phyloP scores from a whole-genome alignment of 2,888 invertebrate species.

The Polylopha cassiicola region DNA sequence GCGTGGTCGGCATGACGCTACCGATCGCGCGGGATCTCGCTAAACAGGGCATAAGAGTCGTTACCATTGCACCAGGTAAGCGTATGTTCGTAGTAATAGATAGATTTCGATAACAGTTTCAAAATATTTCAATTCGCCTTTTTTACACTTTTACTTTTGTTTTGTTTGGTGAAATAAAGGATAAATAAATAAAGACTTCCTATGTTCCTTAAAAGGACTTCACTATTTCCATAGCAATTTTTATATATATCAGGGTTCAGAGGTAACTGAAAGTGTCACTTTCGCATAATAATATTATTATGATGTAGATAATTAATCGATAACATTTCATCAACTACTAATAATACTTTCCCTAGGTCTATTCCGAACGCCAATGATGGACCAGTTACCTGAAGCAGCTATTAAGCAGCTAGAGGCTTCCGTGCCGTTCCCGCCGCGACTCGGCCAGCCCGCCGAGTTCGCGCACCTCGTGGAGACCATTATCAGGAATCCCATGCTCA shows the following conservation, averaged over 20 bases:
- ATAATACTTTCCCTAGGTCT: constrained; percentile 52
- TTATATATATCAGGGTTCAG: no score
- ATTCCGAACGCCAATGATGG: constrained; percentile 76
- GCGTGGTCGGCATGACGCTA: constrained; percentile 95
- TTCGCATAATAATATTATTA: no score
- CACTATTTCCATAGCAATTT: no score
- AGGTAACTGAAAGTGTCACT: no score
- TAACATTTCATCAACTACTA: not conserved
- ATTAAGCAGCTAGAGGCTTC: constrained; percentile 63
- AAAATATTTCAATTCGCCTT: not conserved
- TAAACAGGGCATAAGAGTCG: constrained; percentile 86
- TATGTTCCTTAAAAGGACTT: no score
- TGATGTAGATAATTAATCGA: no score
- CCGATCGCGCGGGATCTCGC: constrained; percentile 96
- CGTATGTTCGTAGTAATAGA: no score
- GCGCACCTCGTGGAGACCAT: constrained; percentile 73
- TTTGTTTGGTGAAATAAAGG: no score
- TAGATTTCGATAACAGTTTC: no score
- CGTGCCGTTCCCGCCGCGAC: constrained; percentile 73
- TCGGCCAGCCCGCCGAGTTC: constrained; percentile 74
- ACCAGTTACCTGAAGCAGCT: constrained; percentile 66
- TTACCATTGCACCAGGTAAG: constrained; percentile 87
- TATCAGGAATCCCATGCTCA: constrained; percentile 76
- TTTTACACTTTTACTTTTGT: not conserved
- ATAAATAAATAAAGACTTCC: no score